Conservation (phyloP, 2,113 vertebrate species). For the Microcebus murinus region DNA sequence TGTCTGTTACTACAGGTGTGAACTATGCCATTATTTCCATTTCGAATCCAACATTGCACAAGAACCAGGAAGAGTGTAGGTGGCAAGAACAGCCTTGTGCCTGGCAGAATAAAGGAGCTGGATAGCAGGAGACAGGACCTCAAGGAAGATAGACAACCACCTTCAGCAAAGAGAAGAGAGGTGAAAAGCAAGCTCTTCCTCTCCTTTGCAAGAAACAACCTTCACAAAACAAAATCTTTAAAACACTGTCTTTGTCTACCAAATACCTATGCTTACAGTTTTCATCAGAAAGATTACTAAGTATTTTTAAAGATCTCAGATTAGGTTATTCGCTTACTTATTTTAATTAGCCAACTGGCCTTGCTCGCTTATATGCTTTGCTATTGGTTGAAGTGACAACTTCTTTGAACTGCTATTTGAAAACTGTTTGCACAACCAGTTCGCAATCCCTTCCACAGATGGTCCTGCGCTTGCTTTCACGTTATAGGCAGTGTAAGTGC, state of each 20-base stretch:
- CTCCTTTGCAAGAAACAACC: neutral
- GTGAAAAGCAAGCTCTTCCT: neutral
- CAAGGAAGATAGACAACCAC: neutral
- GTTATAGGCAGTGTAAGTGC: neutral
- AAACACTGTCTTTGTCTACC: neutral
- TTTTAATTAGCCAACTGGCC: neutral
- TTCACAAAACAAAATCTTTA: neutral
- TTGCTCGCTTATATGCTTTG: neutral
- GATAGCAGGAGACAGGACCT: neutral
- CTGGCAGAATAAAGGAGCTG: neutral
- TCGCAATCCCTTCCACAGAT: neutral
- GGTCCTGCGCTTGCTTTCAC: neutral
- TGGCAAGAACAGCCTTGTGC: neutral
- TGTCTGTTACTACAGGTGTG: neutral
- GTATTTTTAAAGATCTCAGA: neutral
- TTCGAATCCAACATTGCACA: neutral
- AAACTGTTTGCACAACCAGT: neutral
- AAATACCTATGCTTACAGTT: conserved; percentile 2
- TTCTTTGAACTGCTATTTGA: neutral
- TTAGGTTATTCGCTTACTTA: neutral
- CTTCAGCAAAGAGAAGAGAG: neutral
- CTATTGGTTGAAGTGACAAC: neutral
- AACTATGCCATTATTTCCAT: neutral
- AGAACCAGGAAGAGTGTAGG: neutral
- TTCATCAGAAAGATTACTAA: neutral